Evolutionary conservation across 1,140 invertebrate genomes (phyloP).

Genomic region (Mactra quadrangularis): DNA sequence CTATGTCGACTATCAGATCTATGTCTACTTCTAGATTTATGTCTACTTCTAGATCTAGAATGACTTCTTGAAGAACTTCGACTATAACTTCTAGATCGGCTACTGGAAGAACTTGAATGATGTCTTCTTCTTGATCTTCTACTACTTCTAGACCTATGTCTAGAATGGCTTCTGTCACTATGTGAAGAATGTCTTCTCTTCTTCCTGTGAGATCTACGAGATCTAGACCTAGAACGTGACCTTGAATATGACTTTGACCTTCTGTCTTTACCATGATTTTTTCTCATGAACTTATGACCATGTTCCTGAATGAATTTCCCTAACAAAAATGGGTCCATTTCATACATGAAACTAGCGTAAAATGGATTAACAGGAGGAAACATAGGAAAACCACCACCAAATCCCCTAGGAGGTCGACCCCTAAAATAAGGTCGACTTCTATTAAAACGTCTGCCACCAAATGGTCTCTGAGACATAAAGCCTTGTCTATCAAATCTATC

Average conservation of each 20-base stretch:
- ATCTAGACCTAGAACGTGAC: constrained; percentile 10
- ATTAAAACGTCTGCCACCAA: constrained; percentile 23
- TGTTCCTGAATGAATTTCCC: constrained; percentile 33
- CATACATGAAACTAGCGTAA: constrained; percentile 29
- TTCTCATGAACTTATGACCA: constrained; percentile 23
- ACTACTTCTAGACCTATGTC: constrained; percentile 2
- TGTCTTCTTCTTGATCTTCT: constrained; percentile 36
- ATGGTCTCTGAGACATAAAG: neutral
- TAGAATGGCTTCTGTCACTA: constrained; percentile 36
- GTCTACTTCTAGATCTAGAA: neutral
- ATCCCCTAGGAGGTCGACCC: constrained; percentile 36
- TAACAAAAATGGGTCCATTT: constrained; percentile 37
- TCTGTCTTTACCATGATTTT: neutral
- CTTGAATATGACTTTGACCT: constrained; percentile 11
- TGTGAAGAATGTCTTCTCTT: constrained; percentile 30
- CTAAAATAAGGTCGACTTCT: constrained; percentile 17
- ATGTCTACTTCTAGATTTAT: neutral
- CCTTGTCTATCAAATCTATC: neutral
- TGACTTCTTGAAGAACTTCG: constrained; percentile 13
- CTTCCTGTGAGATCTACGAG: constrained; percentile 26
- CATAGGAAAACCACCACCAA: constrained; percentile 36
- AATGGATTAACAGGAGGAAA: constrained; percentile 40
- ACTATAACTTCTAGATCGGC: constrained; percentile 7
- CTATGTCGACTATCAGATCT: neutral
- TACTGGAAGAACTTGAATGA: constrained; percentile 40